Evolutionary conservation across 2,113 vertebrate species (phyloP), one percentile per base, ranked within the genome.

Genomic region (Puma concolor): DNA sequence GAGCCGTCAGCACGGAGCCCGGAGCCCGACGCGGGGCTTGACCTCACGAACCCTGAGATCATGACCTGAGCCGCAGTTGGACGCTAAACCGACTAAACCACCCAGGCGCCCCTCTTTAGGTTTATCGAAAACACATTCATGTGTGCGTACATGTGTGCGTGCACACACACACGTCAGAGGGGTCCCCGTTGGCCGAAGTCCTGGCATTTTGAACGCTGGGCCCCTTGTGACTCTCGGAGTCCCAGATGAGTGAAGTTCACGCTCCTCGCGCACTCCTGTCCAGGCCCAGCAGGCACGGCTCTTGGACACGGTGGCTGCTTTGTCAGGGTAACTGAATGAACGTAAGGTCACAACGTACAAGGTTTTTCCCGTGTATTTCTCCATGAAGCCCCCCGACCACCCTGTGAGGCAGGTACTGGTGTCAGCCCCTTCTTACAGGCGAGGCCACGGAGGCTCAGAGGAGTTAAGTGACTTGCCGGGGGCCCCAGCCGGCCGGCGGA

Each of bases 281-380:
- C 25, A n/a, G 69, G 25, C 14, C 7, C 7, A 9, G 79, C 17
- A 76, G 25, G 9, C 0, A 0, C 1, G 36, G 44, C 57, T 27
- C 29, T 11, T 7, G 60, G 4, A 0, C 36, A 2, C 0, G 2
- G 14, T 27, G 10, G 83, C 63, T 1, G 15, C 50, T 36, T 15
- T 3, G 6, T 19, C 11, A 0, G 1, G 1, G 9, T 23, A 13
- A 5, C 5, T 3, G 50, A 8, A 21, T 0, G 19, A 15, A 0
- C 0, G 4, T n/a, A 6, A 15, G 54, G 27, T 12, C 3, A 23
- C 31, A 0, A 0, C 7, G 27, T 2, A 12, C 0, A 13, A 7
- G 8, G 48, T 8, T 2, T 64, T 60, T 10, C 84, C 29, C 16
- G 4, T 0, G 0, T 11, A 19, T 8, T 48, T 67, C 63, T 31